phyloP scores from a whole-genome alignment of 2,888 invertebrate genomes.

The Furcula furcula region DNA sequence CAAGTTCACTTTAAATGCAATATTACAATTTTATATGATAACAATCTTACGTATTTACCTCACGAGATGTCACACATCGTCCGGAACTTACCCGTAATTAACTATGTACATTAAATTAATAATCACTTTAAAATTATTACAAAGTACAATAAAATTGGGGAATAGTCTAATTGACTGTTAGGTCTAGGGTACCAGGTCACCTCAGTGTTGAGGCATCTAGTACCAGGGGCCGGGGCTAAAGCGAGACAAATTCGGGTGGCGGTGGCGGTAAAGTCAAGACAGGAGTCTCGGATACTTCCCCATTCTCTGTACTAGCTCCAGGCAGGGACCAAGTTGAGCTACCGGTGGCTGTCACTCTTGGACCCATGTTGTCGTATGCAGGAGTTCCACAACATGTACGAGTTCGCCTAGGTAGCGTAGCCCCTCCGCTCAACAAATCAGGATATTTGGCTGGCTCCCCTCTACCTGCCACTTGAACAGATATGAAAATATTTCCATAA shows the following conservation, averaged over 20 bases:
- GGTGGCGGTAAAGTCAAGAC: constrained; percentile 79
- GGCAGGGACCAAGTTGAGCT: constrained; percentile 91
- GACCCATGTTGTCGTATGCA: constrained; percentile 95
- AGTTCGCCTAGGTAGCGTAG: constrained; percentile 75
- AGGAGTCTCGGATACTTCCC: constrained; percentile 65
- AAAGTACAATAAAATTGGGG: constrained; percentile 64
- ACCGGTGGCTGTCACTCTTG: constrained; percentile 93
- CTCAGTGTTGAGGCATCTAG: constrained; percentile 70
- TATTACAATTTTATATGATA: constrained; percentile 67
- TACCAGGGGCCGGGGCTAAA: constrained; percentile 77
- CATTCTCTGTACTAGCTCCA: constrained; percentile 70
- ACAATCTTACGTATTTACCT: constrained; percentile 75
- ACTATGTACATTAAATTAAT: constrained; percentile 63
- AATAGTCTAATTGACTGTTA: constrained; percentile 76
- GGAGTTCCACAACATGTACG: constrained; percentile 79
- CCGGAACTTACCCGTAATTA: constrained; percentile 56
- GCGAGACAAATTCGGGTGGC: constrained; percentile 77
- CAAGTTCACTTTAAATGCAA: constrained; percentile 62
- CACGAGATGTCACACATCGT: constrained; percentile 74
- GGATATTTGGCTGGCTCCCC: constrained; percentile 84
- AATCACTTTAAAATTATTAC: constrained; percentile 61
- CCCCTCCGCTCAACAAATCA: constrained; percentile 84
- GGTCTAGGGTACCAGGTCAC: constrained; percentile 72
- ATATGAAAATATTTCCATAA: constrained; percentile 91
- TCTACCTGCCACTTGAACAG: constrained; percentile 87